Evolutionary conservation across 2,797 vertebrate genomes (phyloP), one percentile per base, ranked within the genome.

Genomic region (Melanotaenia nigrans): DNA sequence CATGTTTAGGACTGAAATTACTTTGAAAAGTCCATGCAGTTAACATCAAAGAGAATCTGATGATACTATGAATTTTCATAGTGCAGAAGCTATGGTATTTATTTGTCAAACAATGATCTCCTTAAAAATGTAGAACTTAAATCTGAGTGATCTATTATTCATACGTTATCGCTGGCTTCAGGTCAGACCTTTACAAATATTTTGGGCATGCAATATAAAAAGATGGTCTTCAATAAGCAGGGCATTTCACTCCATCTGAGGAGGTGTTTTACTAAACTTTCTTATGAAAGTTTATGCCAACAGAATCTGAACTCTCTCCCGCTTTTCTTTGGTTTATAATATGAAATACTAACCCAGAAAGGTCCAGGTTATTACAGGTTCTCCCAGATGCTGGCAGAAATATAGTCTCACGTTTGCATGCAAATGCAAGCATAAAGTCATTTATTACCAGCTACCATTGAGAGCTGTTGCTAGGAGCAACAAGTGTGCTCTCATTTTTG

Each of bases 341-440:
- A 87, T 84, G 16, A 86, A 91, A 89, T 81, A 84, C 88, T 76
- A 85, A 90, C 87, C 71, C 63, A 67, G 47, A 51, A 65, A 57
- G 56, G 33, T 36, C 79, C 28, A 24, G 67, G 65, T 62, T 61
- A 30, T 57, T 78, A 65, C 65, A 55, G 63, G 81, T 87, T 73
- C 28, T 55, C 30, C 68, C 20, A 13, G 8, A 1, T 56, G 53
- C 66, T 55, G 73, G 57, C 67, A 45, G 79, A 14, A 58, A 64
- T 32, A 28, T 5, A 36, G 36, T 40, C 3, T 4, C 24, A 35
- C 2, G 14, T 80, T 69, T 32, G 45, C 56, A 81, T 79, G 40
- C 38, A 68, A 75, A 73, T 71, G 60, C 24, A 59, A 61, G 47
- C 67, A 72, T 45, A 47, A 65, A 24, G 36, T 12, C 32, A 64